A percentile compares a stretch with the other conserved stretches of the same genome.
Conservation (phyloP, 2,113 vertebrate genomes). For the Hemiscyllium ocellatum region DNA sequence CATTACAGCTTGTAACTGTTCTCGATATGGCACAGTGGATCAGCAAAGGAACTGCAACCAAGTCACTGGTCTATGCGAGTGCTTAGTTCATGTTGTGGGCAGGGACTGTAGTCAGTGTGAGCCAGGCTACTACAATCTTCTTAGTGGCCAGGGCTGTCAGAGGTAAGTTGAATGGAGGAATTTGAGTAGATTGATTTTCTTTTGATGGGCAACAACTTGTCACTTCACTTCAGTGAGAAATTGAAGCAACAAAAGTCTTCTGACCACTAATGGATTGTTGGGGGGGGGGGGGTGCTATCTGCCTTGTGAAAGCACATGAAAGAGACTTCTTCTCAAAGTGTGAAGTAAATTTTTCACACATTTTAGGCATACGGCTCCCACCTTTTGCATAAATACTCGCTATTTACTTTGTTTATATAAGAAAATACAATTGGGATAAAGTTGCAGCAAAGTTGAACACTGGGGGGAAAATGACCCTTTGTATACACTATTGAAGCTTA, state of each 20-base stretch:
- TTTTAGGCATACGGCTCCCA: background rate
- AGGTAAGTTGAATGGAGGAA: slow-evolving; percentile 56
- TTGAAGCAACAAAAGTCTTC: background rate
- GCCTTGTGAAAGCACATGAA: background rate
- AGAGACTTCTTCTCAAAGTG: background rate
- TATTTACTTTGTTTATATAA: background rate
- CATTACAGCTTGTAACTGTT: slow-evolving; percentile 76
- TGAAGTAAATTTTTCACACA: background rate
- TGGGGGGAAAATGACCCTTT: background rate
- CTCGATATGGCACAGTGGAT: slow-evolving; percentile 63
- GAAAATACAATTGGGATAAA: no score
- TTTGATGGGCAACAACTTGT: background rate
- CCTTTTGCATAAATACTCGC: background rate
- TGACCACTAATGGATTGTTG: background rate
- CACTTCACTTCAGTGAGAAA: background rate
- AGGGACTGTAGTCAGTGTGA: slow-evolving; percentile 80
- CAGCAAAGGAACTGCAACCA: slow-evolving; percentile 68
- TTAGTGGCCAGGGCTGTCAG: slow-evolving; percentile 75
- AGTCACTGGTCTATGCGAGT: slow-evolving; percentile 83
- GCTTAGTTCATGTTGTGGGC: slow-evolving; percentile 70
- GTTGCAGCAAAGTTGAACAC: background rate
- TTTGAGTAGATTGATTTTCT: background rate
- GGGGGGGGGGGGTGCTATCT: background rate
- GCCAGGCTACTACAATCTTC: slow-evolving; percentile 86
- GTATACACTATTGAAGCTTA: background rate